Conservation (phyloP, 1,140 invertebrate genomes). For the Onthophagus taurus region DNA sequence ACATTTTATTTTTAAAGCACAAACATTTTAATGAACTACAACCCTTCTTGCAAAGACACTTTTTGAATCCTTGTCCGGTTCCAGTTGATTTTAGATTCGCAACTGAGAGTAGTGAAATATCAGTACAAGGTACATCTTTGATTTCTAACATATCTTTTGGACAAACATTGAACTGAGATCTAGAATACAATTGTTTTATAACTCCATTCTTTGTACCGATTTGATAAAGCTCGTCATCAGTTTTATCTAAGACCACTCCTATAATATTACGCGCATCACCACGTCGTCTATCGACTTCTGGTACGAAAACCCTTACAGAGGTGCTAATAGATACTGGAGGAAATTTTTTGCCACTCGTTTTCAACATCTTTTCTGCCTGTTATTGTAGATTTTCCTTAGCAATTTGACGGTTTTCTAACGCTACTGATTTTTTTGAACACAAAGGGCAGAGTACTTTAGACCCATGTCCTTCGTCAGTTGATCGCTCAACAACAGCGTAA, state of each 20-base stretch:
- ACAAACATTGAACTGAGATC: conserved; percentile 5
- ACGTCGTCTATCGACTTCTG: conserved; percentile 11
- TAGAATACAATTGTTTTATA: conserved; percentile 9
- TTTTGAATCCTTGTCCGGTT: too few species aligned
- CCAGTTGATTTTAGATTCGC: too few species aligned
- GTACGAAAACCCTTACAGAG: conserved; percentile 3
- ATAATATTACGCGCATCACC: conserved; percentile 9
- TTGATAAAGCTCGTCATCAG: conserved; percentile 12
- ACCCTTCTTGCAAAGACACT: too few species aligned
- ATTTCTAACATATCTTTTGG: too few species aligned
- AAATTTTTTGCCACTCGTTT: conserved; percentile 7
- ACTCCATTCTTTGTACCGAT: conserved; percentile 5
- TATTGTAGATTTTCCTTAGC: too few species aligned
- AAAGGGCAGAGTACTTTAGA: conserved; percentile 1
- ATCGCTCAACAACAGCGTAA: too few species aligned
- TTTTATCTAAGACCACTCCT: conserved; percentile 8
- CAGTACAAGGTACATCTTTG: background rate
- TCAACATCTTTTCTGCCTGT: conserved; percentile 4
- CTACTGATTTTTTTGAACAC: conserved; percentile 2
- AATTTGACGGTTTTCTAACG: conserved; percentile 3
- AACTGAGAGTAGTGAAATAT: conserved; percentile 3
- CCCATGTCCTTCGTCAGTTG: conserved; percentile 4
- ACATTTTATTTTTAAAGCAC: too few species aligned
- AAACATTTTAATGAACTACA: too few species aligned
- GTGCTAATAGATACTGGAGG: conserved; percentile 1